These are phyloP conservation scores for Phalloptychus januarius DNA, from an alignment of 2,797 vertebrate species.

Conservation along the genomic window DNA sequence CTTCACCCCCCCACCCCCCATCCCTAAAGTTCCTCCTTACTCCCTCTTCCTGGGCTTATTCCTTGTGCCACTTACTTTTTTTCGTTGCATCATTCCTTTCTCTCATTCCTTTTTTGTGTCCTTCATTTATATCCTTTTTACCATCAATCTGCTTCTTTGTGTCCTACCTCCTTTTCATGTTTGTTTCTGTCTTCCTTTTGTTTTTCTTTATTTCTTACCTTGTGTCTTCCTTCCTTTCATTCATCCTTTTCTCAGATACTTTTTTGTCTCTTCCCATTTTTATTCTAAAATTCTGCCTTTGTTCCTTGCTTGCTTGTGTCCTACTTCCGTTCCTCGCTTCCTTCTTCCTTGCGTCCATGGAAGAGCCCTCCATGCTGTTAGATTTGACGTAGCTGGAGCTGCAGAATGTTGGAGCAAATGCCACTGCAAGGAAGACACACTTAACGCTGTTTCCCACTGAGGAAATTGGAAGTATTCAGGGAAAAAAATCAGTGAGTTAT, in stretches of 20 bases:
- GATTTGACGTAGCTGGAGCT: conserved; percentile 63
- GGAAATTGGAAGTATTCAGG: conserved; percentile 2
- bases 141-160: neutral
- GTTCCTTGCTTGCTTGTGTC: too few species aligned
- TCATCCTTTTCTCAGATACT: neutral
- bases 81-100: neutral
- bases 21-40: neutral
- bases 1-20: neutral
- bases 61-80: neutral
- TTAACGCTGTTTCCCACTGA: conserved; percentile 34
- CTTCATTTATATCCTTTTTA: neutral
- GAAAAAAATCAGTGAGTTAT: conserved; percentile 12
- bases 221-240: neutral
- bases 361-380: neutral
- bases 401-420: conserved; percentile 43
- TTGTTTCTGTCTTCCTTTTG: neutral
- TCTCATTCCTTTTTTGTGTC: neutral
- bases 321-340: too few species aligned
- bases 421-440: conserved; percentile 34
- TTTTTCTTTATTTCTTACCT: neutral
- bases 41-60: neutral
- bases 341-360: too few species aligned
- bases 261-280: too few species aligned
- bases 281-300: too few species aligned
- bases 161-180: neutral